Evolutionary conservation across 2,888 invertebrate species (phyloP), one percentile per base, ranked within the genome.

Genomic region (Athalia cordata): DNA sequence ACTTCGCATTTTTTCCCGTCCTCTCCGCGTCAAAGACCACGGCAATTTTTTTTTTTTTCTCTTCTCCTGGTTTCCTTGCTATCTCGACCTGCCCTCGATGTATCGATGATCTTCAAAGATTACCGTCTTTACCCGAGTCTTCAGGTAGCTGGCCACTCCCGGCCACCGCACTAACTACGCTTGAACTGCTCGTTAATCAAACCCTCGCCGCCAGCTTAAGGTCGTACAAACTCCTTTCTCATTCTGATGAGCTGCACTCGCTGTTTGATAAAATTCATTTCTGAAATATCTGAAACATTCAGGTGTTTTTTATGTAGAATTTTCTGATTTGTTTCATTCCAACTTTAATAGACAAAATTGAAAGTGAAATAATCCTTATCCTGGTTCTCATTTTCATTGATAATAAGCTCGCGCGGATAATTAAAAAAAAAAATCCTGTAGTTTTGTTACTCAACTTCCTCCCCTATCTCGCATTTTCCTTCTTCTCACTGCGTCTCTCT

Each of bases 101-200:
- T 29, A 29, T 29, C 68, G 55, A 9, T 55, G 68, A 66, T 66
- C 66, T 66, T 59, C 5, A 5, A 55, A 55, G 9, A 29, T 29
- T 29, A 29, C 29, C 29, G 29, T 29, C 29, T 29, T 29, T 29
- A 0, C 29, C 29, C 29, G 43, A 68, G 55, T 15, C 55, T 68
- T 15, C 50, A 9, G 15, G 67, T 67, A 52, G 52, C 68, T 52
- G 68, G 68, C 52, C 55, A 52, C 55, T 68, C 55, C 55, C 43
- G 11, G 15, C 62, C 13, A 66, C 52, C 29, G 29, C 29, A 29
- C 68, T 68, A 68, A 57, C 72, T 72, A 68, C 72, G 47, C 59
- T 72, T 72, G 50, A 11, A 59, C 72, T 72, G 43, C 72, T 72
- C 72, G 72, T 72, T 72, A 72, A 61, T 72, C 72, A 72, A 72